Evolutionary conservation across 2,888 invertebrate species (phyloP), one percentile per base, ranked within the genome.

Genomic region (Pristionchus mayeri): DNA sequence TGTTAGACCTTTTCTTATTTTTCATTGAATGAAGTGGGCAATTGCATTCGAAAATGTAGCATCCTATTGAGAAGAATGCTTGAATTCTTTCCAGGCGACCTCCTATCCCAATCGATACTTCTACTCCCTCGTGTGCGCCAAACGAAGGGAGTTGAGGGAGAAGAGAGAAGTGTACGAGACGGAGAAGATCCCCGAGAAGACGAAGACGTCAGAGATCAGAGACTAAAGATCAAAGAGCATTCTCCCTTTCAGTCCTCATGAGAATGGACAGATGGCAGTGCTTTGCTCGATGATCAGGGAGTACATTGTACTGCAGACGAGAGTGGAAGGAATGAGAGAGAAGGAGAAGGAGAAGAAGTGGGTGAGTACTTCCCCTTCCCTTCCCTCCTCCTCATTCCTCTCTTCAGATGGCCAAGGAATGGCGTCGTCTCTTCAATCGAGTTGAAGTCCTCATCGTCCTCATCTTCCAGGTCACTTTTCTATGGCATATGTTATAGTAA

Each of bases 361-460:
- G 80, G 80, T 80, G 40, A 7, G 71, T 63, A 6, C 6, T 63
- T 6, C 9, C 60, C n/a, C 7, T 54, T n/a, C n/a, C 3, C n/a
- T 54, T 54, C 18, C 7, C 18, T 54, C n/a, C 30, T 30, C 21
- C 24, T 57, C 11, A 30, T 60, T 13, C 3, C 0, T 21, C 7
- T n/a, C 21, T 50, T 78, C n/a, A 78, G 76, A 78, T 78, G 76
- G 27, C 50, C 3, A 78, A 78, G 50, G 76, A 78, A 30, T 78
- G 76, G 76, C 48, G 50, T 18, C 48, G 76, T 40, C 76, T 78
- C 21, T 78, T 78, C 76, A 78, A 78, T 50, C 76, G 76, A 21
- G 27, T 71, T n/a, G 71, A 71, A 24, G 40, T 89, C 0, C 84
- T 88, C 18, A 87, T 89, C 78, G 88, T 89, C 1, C 87, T 89